These are phyloP conservation scores for Cuniculus paca DNA, from an alignment of 2,797 vertebrate genomes.

Conservation along the genomic window DNA sequence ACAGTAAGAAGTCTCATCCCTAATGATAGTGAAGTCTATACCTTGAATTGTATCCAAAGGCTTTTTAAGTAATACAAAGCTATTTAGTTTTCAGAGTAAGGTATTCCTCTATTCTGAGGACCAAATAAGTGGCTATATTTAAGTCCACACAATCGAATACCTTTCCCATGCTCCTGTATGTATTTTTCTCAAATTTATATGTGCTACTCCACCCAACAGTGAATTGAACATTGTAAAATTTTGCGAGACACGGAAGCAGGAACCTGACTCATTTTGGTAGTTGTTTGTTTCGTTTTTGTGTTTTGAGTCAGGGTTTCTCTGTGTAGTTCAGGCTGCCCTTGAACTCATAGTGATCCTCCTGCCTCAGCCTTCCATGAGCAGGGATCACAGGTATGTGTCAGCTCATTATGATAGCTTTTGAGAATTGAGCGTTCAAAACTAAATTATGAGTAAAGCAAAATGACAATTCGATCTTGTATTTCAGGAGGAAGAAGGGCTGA, in stretches of 20 bases:
- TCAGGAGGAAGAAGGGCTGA: rapidly evolving
- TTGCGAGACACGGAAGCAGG: not conserved
- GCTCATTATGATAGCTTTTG: not conserved
- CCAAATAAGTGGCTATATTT: not conserved
- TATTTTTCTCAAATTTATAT: not conserved
- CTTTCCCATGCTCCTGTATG: not conserved
- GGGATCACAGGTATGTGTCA: not conserved
- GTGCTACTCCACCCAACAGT: not conserved
- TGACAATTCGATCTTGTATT: rapidly evolving
- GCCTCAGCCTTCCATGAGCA: not conserved
- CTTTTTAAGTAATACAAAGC: not conserved
- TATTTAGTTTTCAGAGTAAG: not conserved
- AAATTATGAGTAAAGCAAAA: not conserved
- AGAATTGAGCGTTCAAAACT: not conserved
- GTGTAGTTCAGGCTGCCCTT: not conserved
- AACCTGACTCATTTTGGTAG: not conserved
- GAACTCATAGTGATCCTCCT: not conserved
- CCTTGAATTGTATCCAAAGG: not conserved
- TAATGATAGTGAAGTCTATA: not conserved
- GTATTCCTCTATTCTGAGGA: not conserved
- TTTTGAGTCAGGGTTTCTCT: not conserved
- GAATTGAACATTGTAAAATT: not conserved
- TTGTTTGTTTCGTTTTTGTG: not conserved
- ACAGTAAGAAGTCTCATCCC: not conserved
- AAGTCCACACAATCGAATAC: not conserved